Conservation (phyloP, 2,797 vertebrate species). For the Coilia nasus region DNA sequence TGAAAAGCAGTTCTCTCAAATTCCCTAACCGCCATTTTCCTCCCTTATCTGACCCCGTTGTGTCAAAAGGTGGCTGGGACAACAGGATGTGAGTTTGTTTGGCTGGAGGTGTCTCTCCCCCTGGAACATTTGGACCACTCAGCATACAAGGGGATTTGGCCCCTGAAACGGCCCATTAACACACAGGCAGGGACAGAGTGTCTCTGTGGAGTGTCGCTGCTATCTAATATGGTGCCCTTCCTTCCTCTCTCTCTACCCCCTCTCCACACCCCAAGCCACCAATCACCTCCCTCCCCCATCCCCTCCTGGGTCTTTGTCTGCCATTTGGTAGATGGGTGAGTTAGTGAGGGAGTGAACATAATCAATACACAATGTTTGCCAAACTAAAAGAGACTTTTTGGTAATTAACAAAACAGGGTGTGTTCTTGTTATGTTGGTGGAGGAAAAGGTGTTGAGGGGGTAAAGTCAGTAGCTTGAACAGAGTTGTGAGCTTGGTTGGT, state of each 20-base stretch:
- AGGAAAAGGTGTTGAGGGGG: slow-evolving; percentile 41
- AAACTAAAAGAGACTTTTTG: background rate
- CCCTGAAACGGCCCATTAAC: slow-evolving; percentile 42
- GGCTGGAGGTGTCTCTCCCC: slow-evolving; percentile 4
- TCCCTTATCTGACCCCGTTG: background rate
- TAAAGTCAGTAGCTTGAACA: slow-evolving; percentile 16
- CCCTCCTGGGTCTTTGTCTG: slow-evolving; percentile 18
- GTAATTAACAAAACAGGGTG: background rate
- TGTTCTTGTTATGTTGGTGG: background rate
- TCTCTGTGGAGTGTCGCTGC: slow-evolving; percentile 55
- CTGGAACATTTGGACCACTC: slow-evolving; percentile 17
- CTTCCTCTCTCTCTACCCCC: background rate
- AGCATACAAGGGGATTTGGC: slow-evolving; percentile 3
- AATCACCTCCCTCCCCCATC: slow-evolving; percentile 52
- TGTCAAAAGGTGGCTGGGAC: slow-evolving; percentile 13
- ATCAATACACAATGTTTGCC: slow-evolving; percentile 2
- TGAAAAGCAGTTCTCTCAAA: background rate
- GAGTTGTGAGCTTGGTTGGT: background rate
- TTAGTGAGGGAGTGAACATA: background rate
- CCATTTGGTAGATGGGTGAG: slow-evolving; percentile 31
- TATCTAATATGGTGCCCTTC: slow-evolving; percentile 64
- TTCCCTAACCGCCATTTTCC: slow-evolving; percentile 1
- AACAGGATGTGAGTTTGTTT: slow-evolving; percentile 21
- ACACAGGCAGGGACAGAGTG: slow-evolving; percentile 34
- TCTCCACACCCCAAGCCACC: background rate